phyloP scores from a whole-genome alignment of 2,888 invertebrate species.

The Lycocerus yunnanus region DNA sequence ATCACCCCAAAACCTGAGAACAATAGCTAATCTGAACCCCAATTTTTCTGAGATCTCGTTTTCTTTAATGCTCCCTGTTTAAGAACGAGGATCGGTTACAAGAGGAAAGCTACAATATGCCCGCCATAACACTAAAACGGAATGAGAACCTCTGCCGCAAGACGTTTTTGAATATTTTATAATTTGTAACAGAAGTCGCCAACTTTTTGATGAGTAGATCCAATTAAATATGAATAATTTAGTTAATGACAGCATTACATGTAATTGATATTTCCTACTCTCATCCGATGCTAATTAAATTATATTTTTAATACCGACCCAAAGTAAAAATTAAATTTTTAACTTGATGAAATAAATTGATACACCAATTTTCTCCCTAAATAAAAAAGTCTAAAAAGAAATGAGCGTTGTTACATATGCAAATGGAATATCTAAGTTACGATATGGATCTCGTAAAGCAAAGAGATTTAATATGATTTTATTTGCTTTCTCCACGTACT shows the following conservation, averaged over 20 bases:
- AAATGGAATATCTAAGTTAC: conserved; percentile 56
- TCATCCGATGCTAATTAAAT: conserved; percentile 45
- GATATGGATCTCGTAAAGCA: conserved; percentile 50
- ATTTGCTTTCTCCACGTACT: conserved; percentile 32
- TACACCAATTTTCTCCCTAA: background rate
- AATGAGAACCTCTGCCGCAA: conserved; percentile 52
- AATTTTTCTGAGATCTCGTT: conserved; percentile 36
- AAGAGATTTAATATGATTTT: conserved; percentile 35
- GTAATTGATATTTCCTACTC: conserved; percentile 53
- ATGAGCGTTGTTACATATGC: conserved; percentile 55
- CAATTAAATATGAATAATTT: conserved; percentile 57
- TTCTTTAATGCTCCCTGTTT: conserved; percentile 37
- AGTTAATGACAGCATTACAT: conserved; percentile 54
- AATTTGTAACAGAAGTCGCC: conserved; percentile 56
- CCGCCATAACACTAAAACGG: conserved; percentile 55
- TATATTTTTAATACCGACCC: conserved; percentile 15
- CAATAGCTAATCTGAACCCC: conserved; percentile 54
- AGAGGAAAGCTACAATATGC: conserved; percentile 49
- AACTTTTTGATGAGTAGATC: conserved; percentile 55
- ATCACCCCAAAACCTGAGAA: conserved; percentile 53
- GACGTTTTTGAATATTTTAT: conserved; percentile 54
- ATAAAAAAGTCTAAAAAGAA: conserved; percentile 14
- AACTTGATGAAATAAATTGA: background rate
- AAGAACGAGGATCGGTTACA: conserved; percentile 44
- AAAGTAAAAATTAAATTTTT: background rate